Conservation (phyloP, 2,797 vertebrate species). For the Eulemur mongoz region DNA sequence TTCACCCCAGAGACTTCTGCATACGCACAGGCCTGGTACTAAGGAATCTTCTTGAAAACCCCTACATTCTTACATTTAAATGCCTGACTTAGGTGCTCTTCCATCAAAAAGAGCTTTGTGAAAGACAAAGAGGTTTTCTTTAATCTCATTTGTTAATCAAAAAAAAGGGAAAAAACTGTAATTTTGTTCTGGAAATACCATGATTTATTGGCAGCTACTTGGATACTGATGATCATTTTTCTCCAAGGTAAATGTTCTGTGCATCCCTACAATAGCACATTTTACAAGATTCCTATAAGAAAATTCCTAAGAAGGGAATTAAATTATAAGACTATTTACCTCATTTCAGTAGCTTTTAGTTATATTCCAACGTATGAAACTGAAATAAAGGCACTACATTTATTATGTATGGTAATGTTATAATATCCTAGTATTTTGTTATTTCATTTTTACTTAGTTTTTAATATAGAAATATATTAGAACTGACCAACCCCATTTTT, state of each 20-base stretch:
- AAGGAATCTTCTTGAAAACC: background rate
- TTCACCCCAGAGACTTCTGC: background rate
- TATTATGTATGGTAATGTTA: background rate
- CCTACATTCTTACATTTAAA: constrained; percentile 63
- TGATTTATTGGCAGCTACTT: background rate
- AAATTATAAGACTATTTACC: constrained; percentile 34
- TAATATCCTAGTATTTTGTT: background rate
- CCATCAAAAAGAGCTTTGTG: constrained; percentile 69
- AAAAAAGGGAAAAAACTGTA: background rate
- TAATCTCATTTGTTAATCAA: background rate
- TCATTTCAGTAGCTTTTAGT: constrained; percentile 34
- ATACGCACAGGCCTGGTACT: background rate
- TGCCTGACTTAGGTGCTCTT: constrained; percentile 62
- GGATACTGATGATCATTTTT: background rate
- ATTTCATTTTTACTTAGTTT: constrained; percentile 37
- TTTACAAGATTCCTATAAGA: background rate
- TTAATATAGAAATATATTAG: constrained; percentile 10
- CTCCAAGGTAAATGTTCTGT: background rate
- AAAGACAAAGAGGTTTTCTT: constrained; percentile 34
- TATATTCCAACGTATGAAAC: background rate
- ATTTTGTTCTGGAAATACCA: background rate
- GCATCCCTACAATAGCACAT: background rate
- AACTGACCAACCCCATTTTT: background rate
- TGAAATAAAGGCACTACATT: constrained; percentile 25
- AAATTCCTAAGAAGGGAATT: constrained; percentile 6